phyloP scores from a whole-genome alignment of 1,140 invertebrate species.

The Zaprionus africanus region DNA sequence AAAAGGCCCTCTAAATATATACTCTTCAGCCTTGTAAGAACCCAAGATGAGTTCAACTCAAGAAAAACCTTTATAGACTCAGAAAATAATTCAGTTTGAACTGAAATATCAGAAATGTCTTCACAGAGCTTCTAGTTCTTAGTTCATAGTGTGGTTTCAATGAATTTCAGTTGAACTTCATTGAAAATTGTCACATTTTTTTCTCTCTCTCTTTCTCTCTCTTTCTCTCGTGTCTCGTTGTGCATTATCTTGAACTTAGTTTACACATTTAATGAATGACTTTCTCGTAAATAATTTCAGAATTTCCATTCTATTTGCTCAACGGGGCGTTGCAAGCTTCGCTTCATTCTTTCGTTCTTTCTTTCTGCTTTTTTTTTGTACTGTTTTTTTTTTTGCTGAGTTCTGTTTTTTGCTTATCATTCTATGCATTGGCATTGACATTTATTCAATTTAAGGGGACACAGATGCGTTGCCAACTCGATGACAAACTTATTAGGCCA shows the following conservation, averaged over 20 bases:
- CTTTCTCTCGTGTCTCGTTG: neutral
- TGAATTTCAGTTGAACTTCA: neutral
- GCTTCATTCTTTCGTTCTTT: constrained; percentile 1
- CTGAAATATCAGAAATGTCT: no score
- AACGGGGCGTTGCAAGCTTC: constrained; percentile 33
- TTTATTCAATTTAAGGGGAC: constrained; percentile 26
- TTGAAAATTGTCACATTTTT: neutral
- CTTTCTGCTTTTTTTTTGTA: neutral
- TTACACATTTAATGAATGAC: constrained; percentile 16
- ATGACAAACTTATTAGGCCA: constrained; percentile 56
- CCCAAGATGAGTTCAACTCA: no score
- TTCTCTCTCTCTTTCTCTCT: neutral
- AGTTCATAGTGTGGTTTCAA: no score
- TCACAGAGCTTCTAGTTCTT: no score
- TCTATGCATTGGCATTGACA: constrained; percentile 23
- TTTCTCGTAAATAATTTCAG: constrained; percentile 24
- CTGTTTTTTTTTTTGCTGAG: neutral
- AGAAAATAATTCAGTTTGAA: no score
- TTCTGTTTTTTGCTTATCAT: constrained; percentile 16
- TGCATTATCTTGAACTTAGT: constrained; percentile 1
- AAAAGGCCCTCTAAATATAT: no score
- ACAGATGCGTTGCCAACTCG: constrained; percentile 50
- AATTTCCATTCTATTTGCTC: constrained; percentile 24
- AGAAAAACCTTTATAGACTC: no score
- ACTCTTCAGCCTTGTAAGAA: no score